phyloP scores from a whole-genome alignment of 2,888 invertebrate genomes.

The Synergus laeviventris region DNA sequence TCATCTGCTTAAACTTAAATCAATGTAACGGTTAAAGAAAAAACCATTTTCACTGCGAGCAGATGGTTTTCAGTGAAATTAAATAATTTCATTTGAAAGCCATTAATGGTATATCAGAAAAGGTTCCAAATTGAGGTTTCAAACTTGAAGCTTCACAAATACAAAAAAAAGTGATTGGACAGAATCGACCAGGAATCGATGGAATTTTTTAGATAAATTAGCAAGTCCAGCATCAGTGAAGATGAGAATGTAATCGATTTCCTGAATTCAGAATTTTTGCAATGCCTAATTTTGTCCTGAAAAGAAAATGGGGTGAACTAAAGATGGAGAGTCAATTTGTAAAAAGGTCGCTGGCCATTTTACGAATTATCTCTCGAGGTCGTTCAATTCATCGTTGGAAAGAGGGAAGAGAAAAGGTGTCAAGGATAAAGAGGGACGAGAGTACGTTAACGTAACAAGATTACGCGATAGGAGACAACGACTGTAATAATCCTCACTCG shows the following conservation, averaged over 20 bases:
- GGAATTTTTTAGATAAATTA: no score
- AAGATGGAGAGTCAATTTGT: conserved; percentile 44
- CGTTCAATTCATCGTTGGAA: conserved; percentile 40
- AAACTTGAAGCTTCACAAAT: no score
- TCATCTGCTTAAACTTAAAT: conserved; percentile 42
- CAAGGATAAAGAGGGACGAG: conserved; percentile 66
- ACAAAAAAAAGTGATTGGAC: no score
- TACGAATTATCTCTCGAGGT: conserved; percentile 48
- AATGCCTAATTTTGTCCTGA: no score
- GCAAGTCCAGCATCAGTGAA: no score
- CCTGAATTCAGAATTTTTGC: no score
- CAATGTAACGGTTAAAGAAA: conserved; percentile 52
- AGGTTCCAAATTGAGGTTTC: no score
- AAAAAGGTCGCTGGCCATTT: conserved; percentile 62
- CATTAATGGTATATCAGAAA: no score
- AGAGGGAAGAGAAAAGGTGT: conserved; percentile 63
- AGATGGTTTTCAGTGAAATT: conserved; percentile 44
- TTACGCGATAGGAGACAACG: conserved; percentile 57
- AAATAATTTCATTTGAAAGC: no score
- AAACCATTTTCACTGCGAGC: conserved; percentile 22
- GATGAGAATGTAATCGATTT: no score
- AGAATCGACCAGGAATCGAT: no score
- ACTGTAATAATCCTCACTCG: conserved; percentile 35
- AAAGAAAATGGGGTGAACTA: neutral
- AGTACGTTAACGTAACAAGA: conserved; percentile 61